These are phyloP conservation scores for Nomada goodeniana DNA, from an alignment of 2,888 invertebrate genomes.

Conservation along the genomic window DNA sequence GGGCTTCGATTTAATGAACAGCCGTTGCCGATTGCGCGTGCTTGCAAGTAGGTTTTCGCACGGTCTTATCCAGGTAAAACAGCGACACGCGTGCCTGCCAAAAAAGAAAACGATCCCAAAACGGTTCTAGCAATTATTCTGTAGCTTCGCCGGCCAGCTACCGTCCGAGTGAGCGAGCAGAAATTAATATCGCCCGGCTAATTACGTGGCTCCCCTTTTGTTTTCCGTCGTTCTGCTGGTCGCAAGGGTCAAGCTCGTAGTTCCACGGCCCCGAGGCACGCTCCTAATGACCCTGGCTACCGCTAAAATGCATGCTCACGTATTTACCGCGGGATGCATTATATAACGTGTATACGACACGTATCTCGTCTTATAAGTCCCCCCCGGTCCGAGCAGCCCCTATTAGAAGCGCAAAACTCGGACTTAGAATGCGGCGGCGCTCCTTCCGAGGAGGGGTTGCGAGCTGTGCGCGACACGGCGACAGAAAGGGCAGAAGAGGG, in stretches of 20 bases:
- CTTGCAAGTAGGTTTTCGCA: conserved; percentile 42
- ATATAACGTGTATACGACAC: conserved; percentile 62
- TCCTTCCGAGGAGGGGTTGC: conserved; percentile 10
- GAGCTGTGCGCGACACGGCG: conserved; percentile 21
- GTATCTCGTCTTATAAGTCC: conserved; percentile 65
- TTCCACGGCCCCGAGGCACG: conserved; percentile 47
- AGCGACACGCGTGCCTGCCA: not conserved
- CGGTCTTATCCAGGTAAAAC: conserved; percentile 24
- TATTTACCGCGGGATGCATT: conserved; percentile 59
- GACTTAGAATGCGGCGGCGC: conserved; percentile 23
- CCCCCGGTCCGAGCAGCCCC: conserved; percentile 45
- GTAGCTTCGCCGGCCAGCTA: not conserved
- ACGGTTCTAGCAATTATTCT: no score
- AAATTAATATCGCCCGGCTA: conserved; percentile 55
- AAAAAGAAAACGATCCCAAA: not conserved
- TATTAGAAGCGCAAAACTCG: conserved; percentile 62
- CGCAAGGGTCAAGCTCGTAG: conserved; percentile 43
- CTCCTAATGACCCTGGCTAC: conserved; percentile 65
- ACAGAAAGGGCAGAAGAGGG: not conserved
- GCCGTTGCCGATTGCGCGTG: conserved; percentile 42
- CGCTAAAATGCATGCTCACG: conserved; percentile 67
- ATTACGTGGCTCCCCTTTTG: conserved; percentile 33
- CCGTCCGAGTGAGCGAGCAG: conserved; percentile 22
- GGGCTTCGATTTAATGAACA: conserved; percentile 44
- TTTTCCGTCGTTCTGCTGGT: conserved; percentile 15